phyloP scores from a whole-genome alignment of 2,113 vertebrate species.

The Gadus chalcogrammus region DNA sequence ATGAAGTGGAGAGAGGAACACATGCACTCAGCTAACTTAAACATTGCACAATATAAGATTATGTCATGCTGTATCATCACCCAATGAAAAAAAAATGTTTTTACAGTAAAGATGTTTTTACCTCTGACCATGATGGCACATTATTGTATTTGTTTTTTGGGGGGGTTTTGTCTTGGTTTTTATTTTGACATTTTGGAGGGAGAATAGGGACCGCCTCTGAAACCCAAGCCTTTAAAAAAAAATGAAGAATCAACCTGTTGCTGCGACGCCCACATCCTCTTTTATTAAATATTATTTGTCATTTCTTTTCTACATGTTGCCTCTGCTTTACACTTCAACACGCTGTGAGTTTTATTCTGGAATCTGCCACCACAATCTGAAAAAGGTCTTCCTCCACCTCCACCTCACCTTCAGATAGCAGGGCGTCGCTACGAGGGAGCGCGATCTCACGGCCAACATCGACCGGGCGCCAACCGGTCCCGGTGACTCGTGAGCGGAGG shows the following conservation, averaged over 20 bases:
- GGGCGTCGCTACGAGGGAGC: constrained; percentile 24
- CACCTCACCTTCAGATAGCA: constrained; percentile 24
- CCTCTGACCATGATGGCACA: constrained; percentile 61
- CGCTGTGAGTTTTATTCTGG: constrained; percentile 33
- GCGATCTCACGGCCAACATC: constrained; percentile 2
- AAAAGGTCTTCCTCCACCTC: constrained; percentile 56
- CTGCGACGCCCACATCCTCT: constrained; percentile 35
- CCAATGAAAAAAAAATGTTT: constrained; percentile 50
- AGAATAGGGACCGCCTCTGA: not conserved
- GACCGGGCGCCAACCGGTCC: constrained; percentile 2
- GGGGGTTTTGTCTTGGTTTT: not conserved
- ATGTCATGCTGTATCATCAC: constrained; percentile 57
- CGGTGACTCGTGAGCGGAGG: constrained; percentile 5
- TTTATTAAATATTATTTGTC: not conserved
- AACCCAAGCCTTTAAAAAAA: constrained; percentile 12
- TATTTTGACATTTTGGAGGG: constrained; percentile 46
- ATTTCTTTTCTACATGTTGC: constrained; percentile 37
- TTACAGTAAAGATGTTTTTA: constrained; percentile 35
- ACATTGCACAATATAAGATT: constrained; percentile 61
- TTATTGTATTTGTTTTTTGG: constrained; percentile 33
- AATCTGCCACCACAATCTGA: constrained; percentile 53
- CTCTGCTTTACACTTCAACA: constrained; percentile 20
- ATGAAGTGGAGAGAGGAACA: constrained; percentile 52
- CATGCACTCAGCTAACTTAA: constrained; percentile 58
- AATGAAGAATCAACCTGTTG: constrained; percentile 16